These are phyloP conservation scores for Glyphotaelius pellucidus DNA, from an alignment of 2,888 invertebrate genomes.

Conservation along the genomic window DNA sequence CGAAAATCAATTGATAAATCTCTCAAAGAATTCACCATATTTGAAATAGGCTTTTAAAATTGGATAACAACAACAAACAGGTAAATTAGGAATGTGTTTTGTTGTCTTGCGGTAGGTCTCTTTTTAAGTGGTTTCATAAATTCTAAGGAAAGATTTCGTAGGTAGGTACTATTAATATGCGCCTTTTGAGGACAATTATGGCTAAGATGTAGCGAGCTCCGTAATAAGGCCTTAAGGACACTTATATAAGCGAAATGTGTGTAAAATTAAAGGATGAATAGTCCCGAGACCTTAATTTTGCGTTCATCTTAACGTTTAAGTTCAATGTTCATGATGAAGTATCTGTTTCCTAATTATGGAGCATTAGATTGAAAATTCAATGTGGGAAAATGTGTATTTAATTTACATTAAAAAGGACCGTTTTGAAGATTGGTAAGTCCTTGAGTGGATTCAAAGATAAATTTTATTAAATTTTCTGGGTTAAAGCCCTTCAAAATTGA, in stretches of 20 bases:
- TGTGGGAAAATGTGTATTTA: not conserved
- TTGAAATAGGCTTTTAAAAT: too few relatives aligned
- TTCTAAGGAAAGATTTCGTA: not conserved
- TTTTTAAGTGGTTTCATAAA: constrained; percentile 34
- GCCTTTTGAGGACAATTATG: not conserved
- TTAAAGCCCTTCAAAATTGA: too few relatives aligned
- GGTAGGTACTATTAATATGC: not conserved
- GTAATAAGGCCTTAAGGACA: constrained; percentile 28
- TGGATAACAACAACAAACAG: too few relatives aligned
- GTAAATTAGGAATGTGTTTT: not conserved
- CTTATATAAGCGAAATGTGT: not conserved
- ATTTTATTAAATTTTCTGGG: not conserved
- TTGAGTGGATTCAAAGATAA: not conserved
- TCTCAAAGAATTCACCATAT: too few relatives aligned
- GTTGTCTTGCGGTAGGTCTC: not conserved
- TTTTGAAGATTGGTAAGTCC: not conserved
- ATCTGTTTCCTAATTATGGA: not conserved
- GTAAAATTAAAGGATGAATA: constrained; percentile 13
- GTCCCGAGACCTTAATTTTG: not conserved
- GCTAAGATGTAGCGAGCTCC: not conserved
- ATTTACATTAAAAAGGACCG: not conserved
- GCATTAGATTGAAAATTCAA: not conserved
- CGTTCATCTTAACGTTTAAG: not conserved
- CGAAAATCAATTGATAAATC: too few relatives aligned
- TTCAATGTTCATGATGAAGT: not conserved